A percentile compares a stretch with the other conserved stretches of the same genome.
Conservation (phyloP, 2,797 vertebrate genomes). For the Sebastolobus altivelis region DNA sequence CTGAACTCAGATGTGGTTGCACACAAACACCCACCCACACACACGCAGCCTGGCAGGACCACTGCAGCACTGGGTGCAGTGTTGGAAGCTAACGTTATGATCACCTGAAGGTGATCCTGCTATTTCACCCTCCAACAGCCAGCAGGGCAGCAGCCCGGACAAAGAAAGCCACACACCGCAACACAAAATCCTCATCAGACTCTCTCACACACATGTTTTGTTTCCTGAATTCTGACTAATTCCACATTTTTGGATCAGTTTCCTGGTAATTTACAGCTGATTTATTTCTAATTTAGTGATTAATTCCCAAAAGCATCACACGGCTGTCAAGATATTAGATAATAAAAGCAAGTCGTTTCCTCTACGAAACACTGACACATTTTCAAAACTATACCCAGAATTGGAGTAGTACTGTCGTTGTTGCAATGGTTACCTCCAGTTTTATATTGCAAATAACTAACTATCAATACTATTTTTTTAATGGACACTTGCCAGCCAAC, state of each 20-base stretch:
- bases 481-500: neutral
- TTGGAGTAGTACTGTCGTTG: neutral
- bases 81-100: slow-evolving; percentile 53
- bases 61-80: slow-evolving; percentile 66
- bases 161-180: neutral
- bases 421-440: neutral
- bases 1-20: slow-evolving; percentile 60
- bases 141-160: slow-evolving; percentile 7
- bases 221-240: neutral
- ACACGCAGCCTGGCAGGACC: slow-evolving; percentile 29
- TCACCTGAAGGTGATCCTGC: slow-evolving; percentile 70
- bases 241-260: neutral
- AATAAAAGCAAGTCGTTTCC: neutral
- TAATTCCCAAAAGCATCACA: neutral
- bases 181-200: neutral
- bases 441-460: neutral
- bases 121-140: slow-evolving; percentile 61
- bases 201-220: neutral
- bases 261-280: neutral
- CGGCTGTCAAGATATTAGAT: neutral
- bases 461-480: neutral
- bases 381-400: neutral
- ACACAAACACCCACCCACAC: slow-evolving; percentile 23
- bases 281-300: neutral
- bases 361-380: neutral